Evolutionary conservation across 2,113 vertebrate genomes (phyloP), one percentile per base, ranked within the genome.

Genomic region (Microtus richardsoni): DNA sequence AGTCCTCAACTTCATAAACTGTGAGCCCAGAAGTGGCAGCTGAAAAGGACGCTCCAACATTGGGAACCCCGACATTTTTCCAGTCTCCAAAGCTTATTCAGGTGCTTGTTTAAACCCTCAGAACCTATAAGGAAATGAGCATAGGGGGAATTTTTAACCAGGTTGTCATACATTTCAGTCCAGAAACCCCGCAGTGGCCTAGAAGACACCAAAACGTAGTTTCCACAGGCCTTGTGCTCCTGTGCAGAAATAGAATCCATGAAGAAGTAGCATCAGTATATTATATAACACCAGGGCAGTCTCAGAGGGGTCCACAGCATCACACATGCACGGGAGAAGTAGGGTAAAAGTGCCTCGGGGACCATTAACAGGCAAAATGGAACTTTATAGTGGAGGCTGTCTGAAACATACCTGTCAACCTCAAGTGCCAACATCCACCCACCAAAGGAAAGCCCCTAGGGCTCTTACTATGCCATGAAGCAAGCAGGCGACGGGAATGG

Each of bases 1-100:
- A 98, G 95, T 92, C 49, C 79, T 73, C 64, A 96, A 88, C 77
- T 91, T 71, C 44, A 92, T 88, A 93, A 97, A 97, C 93, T 82
- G 88, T 91, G 95, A 74, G 74, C 44, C 82, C 96, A 64, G 58
- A 97, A 47, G n/a, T 97, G 97, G 97, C 98, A 98, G 92, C 58
- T 97, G 98, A 98, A 98, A 98, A 77, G 97, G 94, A 93, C 62
- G 1, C 88, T 98, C 97, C 97, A 98, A 97, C 70, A 5, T 44
- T 93, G 95, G 89, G 96, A 98, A 97, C 93, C 73, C 94, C 96
- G 98, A 97, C 98, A 98, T 98, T 97, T 98, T 96, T 98, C 97
- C 98, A 79, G 16, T 96, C 94, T 97, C 93, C 96, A 95, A 97
- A 98, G 97, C 97, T 98, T 98, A 97, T 97, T 98, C 98, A 98